Evolutionary conservation across 2,113 vertebrate species (phyloP).

Genomic region (Erpornis zantholeuca): DNA sequence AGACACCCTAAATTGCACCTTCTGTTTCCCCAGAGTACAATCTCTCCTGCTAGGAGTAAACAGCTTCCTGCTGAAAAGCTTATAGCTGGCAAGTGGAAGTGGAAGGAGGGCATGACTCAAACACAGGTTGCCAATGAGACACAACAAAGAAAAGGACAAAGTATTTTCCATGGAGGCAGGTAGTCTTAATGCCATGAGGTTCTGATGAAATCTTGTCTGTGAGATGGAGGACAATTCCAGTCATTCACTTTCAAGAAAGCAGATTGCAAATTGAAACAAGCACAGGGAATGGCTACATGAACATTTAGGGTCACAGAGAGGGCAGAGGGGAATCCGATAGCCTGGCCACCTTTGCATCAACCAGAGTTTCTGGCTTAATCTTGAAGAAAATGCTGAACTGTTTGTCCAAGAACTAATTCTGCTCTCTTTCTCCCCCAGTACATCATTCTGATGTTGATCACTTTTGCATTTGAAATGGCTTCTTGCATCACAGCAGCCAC

Average conservation of each 20-base stretch:
- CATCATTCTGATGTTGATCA: constrained; percentile 79
- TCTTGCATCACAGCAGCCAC: constrained; percentile 79
- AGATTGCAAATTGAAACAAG: not conserved
- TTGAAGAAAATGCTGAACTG: not conserved
- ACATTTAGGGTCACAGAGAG: not conserved
- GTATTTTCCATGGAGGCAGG: not conserved
- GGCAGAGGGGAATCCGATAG: not conserved
- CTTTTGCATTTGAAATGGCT: constrained; percentile 80
- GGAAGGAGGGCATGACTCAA: not conserved
- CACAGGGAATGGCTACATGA: not conserved
- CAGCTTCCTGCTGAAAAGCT: not conserved
- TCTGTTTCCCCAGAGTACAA: not conserved
- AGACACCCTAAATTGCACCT: not conserved
- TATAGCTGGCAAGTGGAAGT: not conserved
- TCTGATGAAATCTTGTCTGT: not conserved
- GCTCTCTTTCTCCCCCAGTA: constrained; percentile 66
- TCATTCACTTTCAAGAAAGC: not conserved
- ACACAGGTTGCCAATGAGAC: not conserved
- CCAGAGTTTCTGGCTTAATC: not conserved
- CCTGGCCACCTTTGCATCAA: not conserved
- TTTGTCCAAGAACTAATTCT: not conserved
- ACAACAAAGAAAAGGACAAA: not conserved
- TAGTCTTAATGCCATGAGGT: not conserved
- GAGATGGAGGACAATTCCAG: not conserved
- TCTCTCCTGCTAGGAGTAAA: not conserved